Evolutionary conservation across 2,888 invertebrate genomes (phyloP).

Genomic region (Scrobipalpa costella): DNA sequence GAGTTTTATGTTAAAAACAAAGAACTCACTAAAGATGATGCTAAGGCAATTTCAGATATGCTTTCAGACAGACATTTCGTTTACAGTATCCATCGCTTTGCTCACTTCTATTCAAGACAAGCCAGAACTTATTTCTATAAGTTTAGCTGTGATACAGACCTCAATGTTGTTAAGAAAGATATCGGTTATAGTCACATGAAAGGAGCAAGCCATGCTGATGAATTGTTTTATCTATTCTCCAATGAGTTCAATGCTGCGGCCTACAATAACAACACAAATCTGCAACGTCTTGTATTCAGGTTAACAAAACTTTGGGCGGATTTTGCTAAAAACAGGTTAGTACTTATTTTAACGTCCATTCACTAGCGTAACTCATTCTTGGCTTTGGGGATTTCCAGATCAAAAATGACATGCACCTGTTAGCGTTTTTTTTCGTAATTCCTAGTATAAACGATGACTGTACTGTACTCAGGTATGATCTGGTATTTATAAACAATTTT

Average conservation of each 20-base stretch:
- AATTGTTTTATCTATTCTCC: constrained; percentile 59
- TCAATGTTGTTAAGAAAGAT: constrained; percentile 40
- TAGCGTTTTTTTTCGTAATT: too few relatives aligned
- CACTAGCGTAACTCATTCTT: too few relatives aligned
- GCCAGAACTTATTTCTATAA: constrained; percentile 39
- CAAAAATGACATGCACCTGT: too few relatives aligned
- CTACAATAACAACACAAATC: constrained; percentile 43
- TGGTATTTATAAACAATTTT: too few relatives aligned
- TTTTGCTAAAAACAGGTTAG: constrained; percentile 65
- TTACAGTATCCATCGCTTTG: constrained; percentile 37
- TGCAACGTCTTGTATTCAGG: constrained; percentile 46
- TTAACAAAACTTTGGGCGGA: constrained; percentile 65
- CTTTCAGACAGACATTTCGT: constrained; percentile 36
- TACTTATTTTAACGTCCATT: background rate
- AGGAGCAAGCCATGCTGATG: constrained; percentile 64
- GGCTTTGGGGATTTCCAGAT: too few relatives aligned
- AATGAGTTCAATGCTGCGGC: constrained; percentile 45
- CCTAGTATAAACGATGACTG: too few relatives aligned
- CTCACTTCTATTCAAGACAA: constrained; percentile 31
- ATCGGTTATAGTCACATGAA: constrained; percentile 31
- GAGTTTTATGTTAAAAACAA: constrained; percentile 42
- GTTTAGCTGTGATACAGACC: constrained; percentile 42
- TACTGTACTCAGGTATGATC: too few relatives aligned
- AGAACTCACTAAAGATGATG: constrained; percentile 24
- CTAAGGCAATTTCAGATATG: constrained; percentile 24